Evolutionary conservation across 2,113 vertebrate species (phyloP).

Genomic region (Ascaphus truei): DNA sequence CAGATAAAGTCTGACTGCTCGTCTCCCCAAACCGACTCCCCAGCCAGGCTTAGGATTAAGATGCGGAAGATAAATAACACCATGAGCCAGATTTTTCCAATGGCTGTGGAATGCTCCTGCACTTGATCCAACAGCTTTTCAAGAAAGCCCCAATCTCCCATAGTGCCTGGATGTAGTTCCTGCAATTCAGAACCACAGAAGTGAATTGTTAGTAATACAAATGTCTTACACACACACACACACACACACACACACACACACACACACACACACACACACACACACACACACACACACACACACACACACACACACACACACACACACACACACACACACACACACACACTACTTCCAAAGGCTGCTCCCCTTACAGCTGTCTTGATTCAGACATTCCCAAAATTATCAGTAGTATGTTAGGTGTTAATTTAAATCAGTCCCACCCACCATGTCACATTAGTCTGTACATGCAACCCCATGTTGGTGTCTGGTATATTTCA

Average conservation of each 20-base stretch:
- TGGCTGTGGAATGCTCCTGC: conserved; percentile 83
- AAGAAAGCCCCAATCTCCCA: conserved; percentile 93
- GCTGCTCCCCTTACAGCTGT: not conserved
- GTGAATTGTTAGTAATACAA: not conserved
- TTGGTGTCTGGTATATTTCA: not conserved
- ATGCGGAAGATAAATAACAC: conserved; percentile 96
- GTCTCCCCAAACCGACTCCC: conserved; percentile 91
- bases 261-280: too few relatives aligned
- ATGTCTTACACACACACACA: too few relatives aligned
- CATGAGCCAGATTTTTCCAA: conserved; percentile 91
- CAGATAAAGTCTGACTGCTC: conserved; percentile 89
- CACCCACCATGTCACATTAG: not conserved
- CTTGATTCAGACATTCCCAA: not conserved
- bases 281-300: too few relatives aligned
- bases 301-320: too few relatives aligned
- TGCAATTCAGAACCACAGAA: not conserved
- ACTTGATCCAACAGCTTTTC: conserved; percentile 90
- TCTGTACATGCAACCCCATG: not conserved
- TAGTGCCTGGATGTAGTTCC: conserved; percentile 46
- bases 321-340: too few relatives aligned
- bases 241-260: too few relatives aligned
- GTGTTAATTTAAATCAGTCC: not conserved
- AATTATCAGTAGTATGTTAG: not conserved
- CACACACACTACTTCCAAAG: too few relatives aligned
- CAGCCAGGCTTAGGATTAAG: conserved; percentile 83